These are phyloP conservation scores for Taxidea taxus DNA, from an alignment of 2,113 vertebrate species.

Conservation along the genomic window DNA sequence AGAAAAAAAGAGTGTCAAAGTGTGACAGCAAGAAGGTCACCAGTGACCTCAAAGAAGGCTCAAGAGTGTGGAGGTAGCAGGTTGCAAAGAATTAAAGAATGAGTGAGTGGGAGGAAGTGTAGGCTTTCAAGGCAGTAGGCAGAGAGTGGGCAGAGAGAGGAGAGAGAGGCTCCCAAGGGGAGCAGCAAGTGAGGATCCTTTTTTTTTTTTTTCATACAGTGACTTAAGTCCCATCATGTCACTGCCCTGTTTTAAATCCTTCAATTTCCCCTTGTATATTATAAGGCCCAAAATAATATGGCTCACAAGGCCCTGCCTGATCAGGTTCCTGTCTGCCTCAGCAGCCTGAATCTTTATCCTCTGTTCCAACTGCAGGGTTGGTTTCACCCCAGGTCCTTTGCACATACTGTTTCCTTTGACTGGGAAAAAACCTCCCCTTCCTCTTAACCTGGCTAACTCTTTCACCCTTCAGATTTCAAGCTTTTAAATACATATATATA, in stretches of 20 bases:
- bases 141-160: not conserved
- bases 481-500: not conserved
- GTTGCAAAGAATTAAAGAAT: conserved; percentile 40
- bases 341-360: not conserved
- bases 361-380: not conserved
- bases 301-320: not conserved
- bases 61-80: not conserved
- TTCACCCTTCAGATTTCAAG: not conserved
- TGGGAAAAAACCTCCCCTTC: not conserved
- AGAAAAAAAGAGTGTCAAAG: not conserved
- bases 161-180: not conserved
- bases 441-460: not conserved
- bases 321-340: not conserved
- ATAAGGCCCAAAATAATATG: not conserved
- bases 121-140: not conserved
- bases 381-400: not conserved
- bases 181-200: not conserved
- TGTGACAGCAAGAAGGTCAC: not conserved
- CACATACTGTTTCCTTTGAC: not conserved
- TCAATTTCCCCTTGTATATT: not conserved
- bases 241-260: not conserved
- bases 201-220: not conserved
- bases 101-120: conserved; percentile 5
- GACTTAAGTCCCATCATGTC: not conserved
- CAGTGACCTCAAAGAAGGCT: conserved; percentile 19